Evolutionary conservation across 2,113 vertebrate genomes (phyloP).

Genomic region (Atherinomorus stipes): DNA sequence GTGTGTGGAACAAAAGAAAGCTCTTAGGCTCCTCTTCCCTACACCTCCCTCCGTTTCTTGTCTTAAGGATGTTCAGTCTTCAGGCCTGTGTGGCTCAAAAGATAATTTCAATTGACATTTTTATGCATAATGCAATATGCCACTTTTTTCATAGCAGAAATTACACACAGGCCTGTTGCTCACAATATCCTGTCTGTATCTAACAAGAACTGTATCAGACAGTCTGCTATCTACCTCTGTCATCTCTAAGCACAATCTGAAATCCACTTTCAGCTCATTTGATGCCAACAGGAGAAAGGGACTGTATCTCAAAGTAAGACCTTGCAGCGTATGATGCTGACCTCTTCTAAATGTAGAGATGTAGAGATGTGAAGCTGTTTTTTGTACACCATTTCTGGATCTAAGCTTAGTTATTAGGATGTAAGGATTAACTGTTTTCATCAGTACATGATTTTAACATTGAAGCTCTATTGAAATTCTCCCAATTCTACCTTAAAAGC

Average conservation of each 20-base stretch:
- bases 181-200: background rate
- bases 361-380: background rate
- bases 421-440: too few species aligned
- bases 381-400: too few species aligned
- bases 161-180: background rate
- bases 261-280: background rate
- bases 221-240: background rate
- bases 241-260: background rate
- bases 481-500: too few species aligned
- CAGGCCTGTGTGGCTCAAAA: conserved; percentile 13
- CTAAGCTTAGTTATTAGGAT: too few species aligned
- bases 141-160: background rate
- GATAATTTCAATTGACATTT: conserved; percentile 2
- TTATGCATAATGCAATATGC: conserved; percentile 23
- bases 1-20: conserved; percentile 40
- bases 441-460: too few species aligned
- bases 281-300: background rate
- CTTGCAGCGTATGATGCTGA: background rate
- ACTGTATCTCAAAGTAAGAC: background rate
- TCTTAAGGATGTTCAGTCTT: conserved; percentile 21
- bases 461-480: too few species aligned
- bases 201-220: background rate
- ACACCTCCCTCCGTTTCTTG: conserved; percentile 19
- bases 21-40: conserved; percentile 25
- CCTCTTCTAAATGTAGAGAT: conserved; percentile 4